Conservation (phyloP, 2,113 vertebrate genomes). For the Lota lota region DNA sequence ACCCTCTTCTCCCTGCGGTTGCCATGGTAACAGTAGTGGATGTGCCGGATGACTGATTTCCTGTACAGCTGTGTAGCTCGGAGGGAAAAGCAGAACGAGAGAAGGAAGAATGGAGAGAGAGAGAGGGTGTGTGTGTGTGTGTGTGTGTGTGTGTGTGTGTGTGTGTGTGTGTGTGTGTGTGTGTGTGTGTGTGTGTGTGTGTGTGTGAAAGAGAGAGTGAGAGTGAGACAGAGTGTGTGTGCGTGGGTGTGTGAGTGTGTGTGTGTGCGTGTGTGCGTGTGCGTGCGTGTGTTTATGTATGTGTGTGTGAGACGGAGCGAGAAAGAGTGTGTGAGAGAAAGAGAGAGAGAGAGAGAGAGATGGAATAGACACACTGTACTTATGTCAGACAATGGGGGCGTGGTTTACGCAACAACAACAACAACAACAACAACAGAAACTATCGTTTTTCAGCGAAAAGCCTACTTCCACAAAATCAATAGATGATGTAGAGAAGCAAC, state of each 20-base stretch:
- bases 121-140: slow-evolving; percentile 15
- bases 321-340: slow-evolving; percentile 27
- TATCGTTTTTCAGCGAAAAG: too few relatives aligned
- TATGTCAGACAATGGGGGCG: slow-evolving; percentile 40
- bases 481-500: slow-evolving; percentile 15
- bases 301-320: slow-evolving; percentile 47
- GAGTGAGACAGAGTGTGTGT: too few relatives aligned
- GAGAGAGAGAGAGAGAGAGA: slow-evolving; percentile 40
- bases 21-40: slow-evolving; percentile 73
- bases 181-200: too few relatives aligned
- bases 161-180: too few relatives aligned
- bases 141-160: too few relatives aligned
- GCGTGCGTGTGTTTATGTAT: background rate
- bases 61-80: slow-evolving; percentile 68
- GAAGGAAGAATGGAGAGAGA: slow-evolving; percentile 28
- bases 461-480: slow-evolving; percentile 1
- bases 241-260: too few relatives aligned
- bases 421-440: slow-evolving; percentile 3
- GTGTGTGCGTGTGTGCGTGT: too few relatives aligned
- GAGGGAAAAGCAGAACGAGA: slow-evolving; percentile 26
- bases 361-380: slow-evolving; percentile 18
- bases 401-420: slow-evolving; percentile 20
- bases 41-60: slow-evolving; percentile 75
- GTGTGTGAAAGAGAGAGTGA: too few relatives aligned
- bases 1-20: slow-evolving; percentile 47